These are phyloP conservation scores for Hirudinaria manillensis DNA, from an alignment of 2,888 invertebrate species.

Conservation along the genomic window DNA sequence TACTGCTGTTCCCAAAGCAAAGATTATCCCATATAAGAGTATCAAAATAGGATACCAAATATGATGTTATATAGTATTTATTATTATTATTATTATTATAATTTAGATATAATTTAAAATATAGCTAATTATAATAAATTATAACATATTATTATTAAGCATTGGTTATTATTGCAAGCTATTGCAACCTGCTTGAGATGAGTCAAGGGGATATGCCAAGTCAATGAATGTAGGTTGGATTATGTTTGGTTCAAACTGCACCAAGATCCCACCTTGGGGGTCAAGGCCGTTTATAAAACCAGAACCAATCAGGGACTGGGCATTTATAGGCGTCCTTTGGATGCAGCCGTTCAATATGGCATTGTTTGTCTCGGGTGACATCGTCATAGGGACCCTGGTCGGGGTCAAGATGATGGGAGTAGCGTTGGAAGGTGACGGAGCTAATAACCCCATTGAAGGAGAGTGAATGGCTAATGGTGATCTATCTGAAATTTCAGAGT, in stretches of 20 bases:
- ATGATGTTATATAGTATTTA: too few relatives aligned
- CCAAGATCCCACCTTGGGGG: neutral
- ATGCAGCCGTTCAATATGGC: neutral
- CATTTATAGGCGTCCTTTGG: too few relatives aligned
- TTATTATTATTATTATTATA: too few relatives aligned
- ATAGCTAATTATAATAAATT: too few relatives aligned
- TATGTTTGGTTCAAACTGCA: conserved; percentile 1
- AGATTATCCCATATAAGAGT: too few relatives aligned
- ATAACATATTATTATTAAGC: too few relatives aligned
- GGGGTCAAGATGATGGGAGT: neutral
- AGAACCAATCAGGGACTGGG: neutral
- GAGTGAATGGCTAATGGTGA: neutral
- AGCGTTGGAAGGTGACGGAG: neutral
- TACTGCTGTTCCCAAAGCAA: too few relatives aligned
- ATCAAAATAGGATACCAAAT: too few relatives aligned
- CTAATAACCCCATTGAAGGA: neutral
- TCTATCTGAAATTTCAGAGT: neutral
- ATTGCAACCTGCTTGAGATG: conserved; percentile 4
- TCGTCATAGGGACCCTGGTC: neutral
- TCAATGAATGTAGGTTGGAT: neutral
- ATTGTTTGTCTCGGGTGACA: neutral
- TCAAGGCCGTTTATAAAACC: neutral
- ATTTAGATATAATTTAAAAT: too few relatives aligned
- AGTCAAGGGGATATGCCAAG: neutral
- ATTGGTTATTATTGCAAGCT: too few relatives aligned